A percentile compares a stretch with the other conserved stretches of the same genome.
Evolutionary conservation across 1,140 invertebrate species (phyloP).

Genomic region (Hylaeus volcanicus): DNA sequence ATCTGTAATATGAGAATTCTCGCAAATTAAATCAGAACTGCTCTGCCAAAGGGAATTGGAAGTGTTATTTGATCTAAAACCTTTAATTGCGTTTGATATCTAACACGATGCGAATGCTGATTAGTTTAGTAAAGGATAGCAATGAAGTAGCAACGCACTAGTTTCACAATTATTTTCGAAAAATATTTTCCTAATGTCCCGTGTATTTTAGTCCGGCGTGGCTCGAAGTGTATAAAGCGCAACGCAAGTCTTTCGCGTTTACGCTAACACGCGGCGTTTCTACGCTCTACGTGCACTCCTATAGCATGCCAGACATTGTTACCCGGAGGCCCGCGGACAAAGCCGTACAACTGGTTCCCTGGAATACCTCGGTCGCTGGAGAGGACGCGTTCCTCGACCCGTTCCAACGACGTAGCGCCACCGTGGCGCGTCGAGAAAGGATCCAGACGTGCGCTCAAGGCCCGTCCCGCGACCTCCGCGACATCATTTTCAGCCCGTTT

Average conservation of each 20-base stretch:
- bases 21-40: background rate
- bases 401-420: slow-evolving; percentile 37
- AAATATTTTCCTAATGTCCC: background rate
- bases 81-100: no score
- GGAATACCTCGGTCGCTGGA: slow-evolving; percentile 26
- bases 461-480: slow-evolving; percentile 15
- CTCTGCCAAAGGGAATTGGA: background rate
- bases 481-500: slow-evolving; percentile 31
- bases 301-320: slow-evolving; percentile 64
- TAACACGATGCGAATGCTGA: no score
- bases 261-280: slow-evolving; percentile 2
- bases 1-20: background rate
- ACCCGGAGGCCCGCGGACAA: slow-evolving; percentile 56
- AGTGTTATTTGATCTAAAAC: no score
- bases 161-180: no score
- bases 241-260: background rate
- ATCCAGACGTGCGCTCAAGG: slow-evolving; percentile 13
- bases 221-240: background rate
- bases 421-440: slow-evolving; percentile 19
- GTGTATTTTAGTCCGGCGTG: no score
- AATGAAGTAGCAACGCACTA: no score
- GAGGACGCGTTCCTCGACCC: slow-evolving; percentile 25
- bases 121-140: no score
- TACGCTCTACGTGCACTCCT: slow-evolving; percentile 13
- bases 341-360: slow-evolving; percentile 63